These are phyloP conservation scores for Prietella phreatophila DNA, from an alignment of 2,113 vertebrate species.

Conservation along the genomic window DNA sequence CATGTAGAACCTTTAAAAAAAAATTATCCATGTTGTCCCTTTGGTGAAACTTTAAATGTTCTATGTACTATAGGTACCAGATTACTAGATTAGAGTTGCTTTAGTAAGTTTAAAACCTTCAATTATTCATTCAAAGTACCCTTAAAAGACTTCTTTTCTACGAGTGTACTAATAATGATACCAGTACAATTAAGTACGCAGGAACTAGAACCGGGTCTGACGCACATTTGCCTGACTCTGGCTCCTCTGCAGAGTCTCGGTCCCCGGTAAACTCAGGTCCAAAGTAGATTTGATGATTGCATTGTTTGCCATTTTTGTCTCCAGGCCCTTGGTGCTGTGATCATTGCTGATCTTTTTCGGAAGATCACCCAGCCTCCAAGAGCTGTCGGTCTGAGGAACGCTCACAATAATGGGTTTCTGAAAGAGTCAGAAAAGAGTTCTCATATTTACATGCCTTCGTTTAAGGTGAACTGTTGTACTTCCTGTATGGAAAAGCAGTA, in stretches of 20 bases:
- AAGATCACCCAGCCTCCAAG: slow-evolving; percentile 64
- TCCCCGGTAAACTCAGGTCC: slow-evolving; percentile 55
- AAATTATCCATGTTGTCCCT: neutral
- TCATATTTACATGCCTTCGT: slow-evolving; percentile 42
- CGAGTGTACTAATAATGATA: neutral
- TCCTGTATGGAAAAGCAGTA: neutral
- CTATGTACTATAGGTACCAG: neutral
- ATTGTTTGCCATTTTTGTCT: neutral
- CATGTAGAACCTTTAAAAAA: neutral
- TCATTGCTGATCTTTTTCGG: slow-evolving; percentile 58
- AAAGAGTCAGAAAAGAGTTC: neutral
- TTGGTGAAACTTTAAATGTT: neutral
- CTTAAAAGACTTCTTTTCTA: neutral
- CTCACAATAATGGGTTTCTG: slow-evolving; percentile 67
- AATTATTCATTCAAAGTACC: neutral
- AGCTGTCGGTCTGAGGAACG: slow-evolving; percentile 56
- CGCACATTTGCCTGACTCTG: slow-evolving; percentile 28
- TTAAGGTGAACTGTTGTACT: slow-evolving; percentile 31
- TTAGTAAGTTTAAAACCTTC: neutral
- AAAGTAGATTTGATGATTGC: slow-evolving; percentile 61
- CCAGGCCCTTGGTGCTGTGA: slow-evolving; percentile 10
- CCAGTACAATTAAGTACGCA: neutral
- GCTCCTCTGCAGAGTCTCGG: slow-evolving; percentile 20
- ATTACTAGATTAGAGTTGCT: neutral
- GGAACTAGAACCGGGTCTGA: neutral